Percentiles rank a stretch among this genome's conserved stretches.
These are phyloP conservation scores for Eumerus sabulonum DNA, from an alignment of 2,888 invertebrate species.

Conservation along the genomic window DNA sequence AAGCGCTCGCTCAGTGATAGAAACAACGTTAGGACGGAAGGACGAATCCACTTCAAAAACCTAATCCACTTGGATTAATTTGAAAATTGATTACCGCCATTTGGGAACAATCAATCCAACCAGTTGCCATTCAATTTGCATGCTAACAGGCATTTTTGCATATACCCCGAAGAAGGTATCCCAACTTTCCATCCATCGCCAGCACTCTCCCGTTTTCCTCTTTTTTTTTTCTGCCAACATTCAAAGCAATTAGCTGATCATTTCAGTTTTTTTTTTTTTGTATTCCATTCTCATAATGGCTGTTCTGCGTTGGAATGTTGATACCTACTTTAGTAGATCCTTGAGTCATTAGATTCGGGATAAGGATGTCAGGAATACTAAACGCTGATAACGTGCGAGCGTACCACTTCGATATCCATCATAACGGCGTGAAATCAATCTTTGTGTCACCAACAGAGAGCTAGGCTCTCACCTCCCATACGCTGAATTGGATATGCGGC, in stretches of 20 bases:
- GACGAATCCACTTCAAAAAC: slow-evolving; percentile 8
- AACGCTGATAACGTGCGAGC: slow-evolving; percentile 33
- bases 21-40: too few relatives aligned
- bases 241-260: slow-evolving; percentile 56
- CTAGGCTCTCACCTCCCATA: neutral
- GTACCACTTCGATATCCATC: slow-evolving; percentile 41
- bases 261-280: slow-evolving; percentile 31
- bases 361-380: slow-evolving; percentile 36
- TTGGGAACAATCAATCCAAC: slow-evolving; percentile 53
- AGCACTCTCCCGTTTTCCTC: neutral
- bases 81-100: slow-evolving; percentile 59
- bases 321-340: neutral
- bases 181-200: too few relatives aligned
- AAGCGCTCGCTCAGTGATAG: too few relatives aligned
- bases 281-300: slow-evolving; percentile 1
- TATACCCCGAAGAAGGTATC: neutral
- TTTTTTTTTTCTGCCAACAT: slow-evolving; percentile 14
- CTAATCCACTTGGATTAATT: slow-evolving; percentile 51
- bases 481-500: neutral
- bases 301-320: too few relatives aligned
- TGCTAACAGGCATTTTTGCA: slow-evolving; percentile 44
- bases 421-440: slow-evolving; percentile 55
- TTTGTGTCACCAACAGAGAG: slow-evolving; percentile 26
- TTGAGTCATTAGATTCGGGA: slow-evolving; percentile 29
- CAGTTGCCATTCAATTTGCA: slow-evolving; percentile 55